These are phyloP conservation scores for Acanthosepion esculentum DNA, from an alignment of 2,888 invertebrate species.

Conservation along the genomic window DNA sequence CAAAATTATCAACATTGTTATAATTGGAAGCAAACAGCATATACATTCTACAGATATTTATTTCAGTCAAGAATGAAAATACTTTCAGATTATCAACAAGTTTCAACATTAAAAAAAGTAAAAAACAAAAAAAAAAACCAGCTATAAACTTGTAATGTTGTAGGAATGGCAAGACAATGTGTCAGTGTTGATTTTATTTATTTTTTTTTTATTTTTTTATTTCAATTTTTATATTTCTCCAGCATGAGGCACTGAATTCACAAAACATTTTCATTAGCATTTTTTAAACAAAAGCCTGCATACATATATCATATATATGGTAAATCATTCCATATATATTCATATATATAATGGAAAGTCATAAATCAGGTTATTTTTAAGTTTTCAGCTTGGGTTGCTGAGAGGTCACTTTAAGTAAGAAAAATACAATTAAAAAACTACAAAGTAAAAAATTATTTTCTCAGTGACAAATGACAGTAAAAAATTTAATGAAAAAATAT, in stretches of 20 bases:
- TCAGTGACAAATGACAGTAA: constrained; percentile 33
- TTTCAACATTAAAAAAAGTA: constrained; percentile 16
- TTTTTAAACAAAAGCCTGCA: neutral
- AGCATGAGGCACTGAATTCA: constrained; percentile 33
- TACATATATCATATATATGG: neutral
- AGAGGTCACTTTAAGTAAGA: constrained; percentile 11
- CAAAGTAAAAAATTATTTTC: constrained; percentile 13
- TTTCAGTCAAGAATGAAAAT: constrained; percentile 46
- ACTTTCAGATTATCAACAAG: neutral
- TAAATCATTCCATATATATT: neutral
- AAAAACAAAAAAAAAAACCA: neutral
- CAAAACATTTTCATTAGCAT: constrained; percentile 33
- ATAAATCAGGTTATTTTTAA: neutral
- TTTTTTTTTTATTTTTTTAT: neutral
- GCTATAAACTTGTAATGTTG: neutral
- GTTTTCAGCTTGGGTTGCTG: neutral
- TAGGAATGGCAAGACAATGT: constrained; percentile 13
- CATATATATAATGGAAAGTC: constrained; percentile 13
- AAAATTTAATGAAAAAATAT: constrained; percentile 33
- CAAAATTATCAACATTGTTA: neutral
- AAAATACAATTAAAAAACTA: neutral
- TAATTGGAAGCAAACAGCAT: constrained; percentile 40
- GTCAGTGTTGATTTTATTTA: neutral
- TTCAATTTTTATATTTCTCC: neutral
- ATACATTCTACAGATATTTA: constrained; percentile 43